Base-by-base conservation (phyloP, 2,888 invertebrate species). In the Euproctis similis region DNA sequence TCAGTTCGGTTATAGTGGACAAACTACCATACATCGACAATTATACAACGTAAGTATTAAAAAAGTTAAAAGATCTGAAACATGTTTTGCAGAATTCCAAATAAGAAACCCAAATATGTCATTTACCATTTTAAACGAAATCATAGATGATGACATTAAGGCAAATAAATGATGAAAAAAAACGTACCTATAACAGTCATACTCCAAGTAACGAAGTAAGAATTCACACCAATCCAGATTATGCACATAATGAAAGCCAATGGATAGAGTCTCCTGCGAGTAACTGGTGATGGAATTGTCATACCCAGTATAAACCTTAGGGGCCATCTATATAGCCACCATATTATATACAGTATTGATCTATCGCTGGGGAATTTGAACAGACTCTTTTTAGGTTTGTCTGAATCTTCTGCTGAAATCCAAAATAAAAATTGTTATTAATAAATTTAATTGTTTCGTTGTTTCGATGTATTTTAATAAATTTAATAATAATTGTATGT, bases 181-280 rank as follows among this genome's bases (percentile, higher is more conserved):
- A n/a, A n/a, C 50, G 31, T 36, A 92, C 96, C 96, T 42, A 96
- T 89, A 2, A 93, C 86, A 14, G 94, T 90, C 65, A 96, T 91
- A 90, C 96, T 94, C 97, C 97, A 97, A 0, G 96, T 92, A 12
- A 95, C 92, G 29, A 95, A 53, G 60, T 96, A 97, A 0, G 96
- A 94, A 42, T 94, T 90, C 1, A 84, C 67, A 2, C 93, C 96
- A 39, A 97, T 94, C 90, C 94, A 95, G 1, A 93, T 65, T 12
- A 96, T 90, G 59, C 95, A 95, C 89, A 96, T 91, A 8, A 93
- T 41, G 62, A 97, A 97, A 0, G 95, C 90, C 1, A 92, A 20
- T 0, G 94, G 92, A 61, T 92, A 96, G 39, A 88, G 72, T 26
- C 74, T 87, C 10, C 87, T 86, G 53, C 86, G 77, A 3, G 73